Evolutionary conservation across 2,113 vertebrate genomes (phyloP).

Genomic region (Hippocampus abdominalis): DNA sequence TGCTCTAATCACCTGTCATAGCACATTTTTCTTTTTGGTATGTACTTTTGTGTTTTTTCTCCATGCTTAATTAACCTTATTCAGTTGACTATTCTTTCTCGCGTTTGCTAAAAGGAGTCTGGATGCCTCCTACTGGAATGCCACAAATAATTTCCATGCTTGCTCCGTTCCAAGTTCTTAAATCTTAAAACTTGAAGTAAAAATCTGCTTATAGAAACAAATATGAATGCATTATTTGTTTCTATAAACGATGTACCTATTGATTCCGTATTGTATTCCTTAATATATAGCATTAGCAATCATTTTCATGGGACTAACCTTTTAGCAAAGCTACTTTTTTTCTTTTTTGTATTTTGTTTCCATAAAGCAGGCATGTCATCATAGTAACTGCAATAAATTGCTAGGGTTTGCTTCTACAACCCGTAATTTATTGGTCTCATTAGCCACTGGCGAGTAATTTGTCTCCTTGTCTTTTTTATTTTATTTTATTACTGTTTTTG

Average conservation of each 20-base stretch:
- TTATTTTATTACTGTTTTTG: too few species aligned
- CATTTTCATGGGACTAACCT: slow-evolving; percentile 60
- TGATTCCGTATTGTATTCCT: background rate
- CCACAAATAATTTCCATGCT: background rate
- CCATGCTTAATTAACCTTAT: slow-evolving; percentile 48
- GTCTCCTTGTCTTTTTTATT: slow-evolving; percentile 65
- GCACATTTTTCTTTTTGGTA: slow-evolving; percentile 55
- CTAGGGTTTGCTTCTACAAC: slow-evolving; percentile 72
- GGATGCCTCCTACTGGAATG: slow-evolving; percentile 18
- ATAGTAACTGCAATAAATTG: slow-evolving; percentile 94
- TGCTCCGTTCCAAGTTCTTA: slow-evolving; percentile 12
- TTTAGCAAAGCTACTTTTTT: slow-evolving; percentile 80
- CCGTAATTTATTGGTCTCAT: slow-evolving; percentile 98
- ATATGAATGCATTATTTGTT: background rate
- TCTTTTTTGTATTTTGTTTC: slow-evolving; percentile 49
- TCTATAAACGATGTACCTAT: background rate
- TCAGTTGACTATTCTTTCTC: slow-evolving; percentile 56
- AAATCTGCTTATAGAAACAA: slow-evolving; percentile 1
- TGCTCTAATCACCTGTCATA: slow-evolving; percentile 70
- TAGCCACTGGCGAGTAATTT: slow-evolving; percentile 87
- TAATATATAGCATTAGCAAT: background rate
- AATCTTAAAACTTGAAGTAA: slow-evolving; percentile 7
- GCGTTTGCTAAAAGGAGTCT: slow-evolving; percentile 86
- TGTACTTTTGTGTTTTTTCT: slow-evolving; percentile 56
- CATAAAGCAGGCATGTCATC: slow-evolving; percentile 82